Base-by-base conservation (phyloP, 2,888 invertebrate genomes). In the Aphodius granarius region DNA sequence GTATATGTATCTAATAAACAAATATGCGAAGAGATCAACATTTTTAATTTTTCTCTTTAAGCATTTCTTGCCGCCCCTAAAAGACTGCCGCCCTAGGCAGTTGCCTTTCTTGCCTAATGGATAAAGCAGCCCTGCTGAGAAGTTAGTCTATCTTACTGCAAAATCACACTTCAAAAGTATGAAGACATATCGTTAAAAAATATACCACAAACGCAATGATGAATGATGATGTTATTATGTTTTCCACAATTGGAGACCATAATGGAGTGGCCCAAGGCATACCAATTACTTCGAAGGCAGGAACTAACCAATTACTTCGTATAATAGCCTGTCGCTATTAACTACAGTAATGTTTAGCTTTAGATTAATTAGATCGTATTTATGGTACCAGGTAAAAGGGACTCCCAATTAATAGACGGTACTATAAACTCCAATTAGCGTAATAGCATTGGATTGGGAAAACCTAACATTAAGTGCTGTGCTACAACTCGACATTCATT, bases 391-490 rank as follows among this genome's bases (percentile, higher is more conserved):
- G 43, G 43, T 43, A 43, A 43, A 43, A 43, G 43, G 43, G 43
- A n/a, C 43, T 43, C 13, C 43, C 43, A 13, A 43, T 43, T 43
- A 43, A 43, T 43, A 43, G 68, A 68, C 20, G 22, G 68, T 20
- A 20, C 68, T 68, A 68, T 68, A 68, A 68, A 68, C 68, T 68
- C 20, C 20, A 68, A 68, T 68, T 68, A 68, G 68, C 22, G 21
- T 68, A 68, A 68, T 68, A 68, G 68, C 68, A 9, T 43, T 3
- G 43, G 13, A 43, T 43, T 43, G 43, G 43, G 43, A 13, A 13
- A 43, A 43, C 13, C 1, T 43, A 9, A 3, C 43, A 21, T 20
- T 21, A 68, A 68, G 19, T 68, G 68, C 21, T 68, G 20, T 21
- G 68, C 68, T 19, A 4, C n/a, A 13, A 17, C 65, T 21, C 22